Evolutionary conservation across 2,888 invertebrate species (phyloP), one percentile per base, ranked within the genome.

Genomic region (Lasioglossum morio): DNA sequence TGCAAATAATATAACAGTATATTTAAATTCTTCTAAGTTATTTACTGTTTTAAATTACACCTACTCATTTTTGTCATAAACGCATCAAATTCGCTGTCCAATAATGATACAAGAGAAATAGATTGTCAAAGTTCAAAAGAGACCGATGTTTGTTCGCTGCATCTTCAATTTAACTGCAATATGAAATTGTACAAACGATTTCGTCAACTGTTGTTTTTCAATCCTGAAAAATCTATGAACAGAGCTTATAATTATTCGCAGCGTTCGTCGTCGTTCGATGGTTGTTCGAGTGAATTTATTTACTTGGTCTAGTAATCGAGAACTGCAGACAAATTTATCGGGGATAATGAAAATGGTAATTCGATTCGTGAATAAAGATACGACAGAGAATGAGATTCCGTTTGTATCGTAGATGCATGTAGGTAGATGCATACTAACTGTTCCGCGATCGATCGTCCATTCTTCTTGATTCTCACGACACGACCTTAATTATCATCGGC

Each of bases 371-470:
- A 66, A 66, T 66, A 66, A 66, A 66, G 34, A 66, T 66, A 19
- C 66, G 66, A 34, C 30, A 8, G 66, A 7, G 34, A 66, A 66
- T 34, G 66, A 34, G 66, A 66, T 66, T 66, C 66, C 66, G 66
- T 66, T 66, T 34, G 66, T 8, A 34, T 66, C 66, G 34, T 34
- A 8, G 66, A 66, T 12, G 10, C 37, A 69, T 46, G 46, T 46
- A 46, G 23, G 34, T 23, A n/a, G 23, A 34, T 19, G 19, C 34
- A 34, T 30, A n/a, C 37, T 69, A 69, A 37, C 69, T 77, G 69
- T 69, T 69, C 46, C 46, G 46, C 48, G 69, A 77, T 77, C 48
- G 30, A 77, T 77, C 27, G 69, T 34, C 48, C 48, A 69, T 77
- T 69, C 69, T 77, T 48, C 48, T 69, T 37, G 69, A 48, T 69